Evolutionary conservation across 2,888 invertebrate genomes (phyloP), one percentile per base, ranked within the genome.

Genomic region (Cetonia aurata): DNA sequence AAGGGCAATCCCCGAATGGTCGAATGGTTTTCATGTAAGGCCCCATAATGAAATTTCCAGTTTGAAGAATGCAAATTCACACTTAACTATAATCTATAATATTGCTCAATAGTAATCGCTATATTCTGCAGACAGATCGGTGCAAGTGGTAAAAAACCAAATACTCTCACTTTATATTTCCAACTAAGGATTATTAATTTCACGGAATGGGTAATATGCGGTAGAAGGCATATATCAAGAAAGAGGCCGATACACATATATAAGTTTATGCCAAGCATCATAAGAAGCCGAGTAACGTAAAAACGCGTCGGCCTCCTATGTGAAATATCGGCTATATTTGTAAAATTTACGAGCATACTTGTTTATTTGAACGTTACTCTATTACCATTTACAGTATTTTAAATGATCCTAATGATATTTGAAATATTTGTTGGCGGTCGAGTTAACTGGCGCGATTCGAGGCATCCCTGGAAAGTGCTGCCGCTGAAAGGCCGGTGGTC

Each of bases 381-480:
- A 48, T 59, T 57, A 19, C 59, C 69, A 60, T 59, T 59, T 69
- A 52, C 25, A 60, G 57, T 60, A 59, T 50, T 42, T 37, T 41
- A 60, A 69, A 60, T 59, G 68, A 68, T 69, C 59, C 52, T 50
- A 60, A 48, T 60, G 53, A 69, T 60, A 59, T 59, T 59, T 69
- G 59, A 69, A 69, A 69, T 59, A 69, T 69, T 69, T 48, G 68
- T 50, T 57, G 68, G 48, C 59, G 60, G 59, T 41, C 25, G 37
- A 69, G 50, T 41, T 46, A 59, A 60, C 42, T 42, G 33, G 31
- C 42, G 60, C 60, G 53, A 69, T 69, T 53, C 69, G 69, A 60
- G 42, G 60, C 59, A 69, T 69, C 69, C 59, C 59, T 65, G 65
- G 65, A 55, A 70, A 55, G 70, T 70, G 70, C 70, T 70, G 70